A percentile compares a stretch with the other conserved stretches of the same genome.
phyloP scores from a whole-genome alignment of 2,113 vertebrate species.

The Dunckerocampus dactyliophorus region DNA sequence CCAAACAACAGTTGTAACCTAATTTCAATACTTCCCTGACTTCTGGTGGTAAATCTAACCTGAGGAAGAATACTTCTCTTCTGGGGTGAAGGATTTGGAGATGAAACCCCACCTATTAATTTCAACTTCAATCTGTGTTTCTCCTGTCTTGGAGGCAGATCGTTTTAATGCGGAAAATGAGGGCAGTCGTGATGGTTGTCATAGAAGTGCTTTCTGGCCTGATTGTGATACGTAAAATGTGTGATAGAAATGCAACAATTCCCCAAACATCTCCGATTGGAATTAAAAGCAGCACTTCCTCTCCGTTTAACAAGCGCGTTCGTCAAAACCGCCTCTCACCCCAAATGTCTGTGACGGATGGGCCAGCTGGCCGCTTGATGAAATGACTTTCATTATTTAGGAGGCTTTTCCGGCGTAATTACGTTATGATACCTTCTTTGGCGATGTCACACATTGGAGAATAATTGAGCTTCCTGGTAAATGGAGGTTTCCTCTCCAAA shows the following conservation, averaged over 20 bases:
- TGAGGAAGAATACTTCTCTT: constrained; percentile 16
- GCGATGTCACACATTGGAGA: not conserved
- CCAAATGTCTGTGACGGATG: constrained; percentile 10
- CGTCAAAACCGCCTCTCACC: constrained; percentile 16
- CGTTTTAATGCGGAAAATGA: constrained; percentile 20
- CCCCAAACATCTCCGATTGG: constrained; percentile 11
- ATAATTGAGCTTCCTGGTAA: not conserved
- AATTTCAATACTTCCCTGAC: constrained; percentile 13
- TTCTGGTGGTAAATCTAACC: constrained; percentile 1
- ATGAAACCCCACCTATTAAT: constrained; percentile 29
- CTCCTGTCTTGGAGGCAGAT: constrained; percentile 30
- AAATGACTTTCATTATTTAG: constrained; percentile 1
- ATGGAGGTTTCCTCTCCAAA: not conserved
- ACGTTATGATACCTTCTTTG: not conserved
- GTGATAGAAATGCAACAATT: constrained; percentile 15
- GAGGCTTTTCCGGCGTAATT: constrained; percentile 1
- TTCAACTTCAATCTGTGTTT: constrained; percentile 27
- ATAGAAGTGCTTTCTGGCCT: constrained; percentile 32
- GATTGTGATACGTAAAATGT: constrained; percentile 28
- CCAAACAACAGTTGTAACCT: not conserved
- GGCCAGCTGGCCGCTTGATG: constrained; percentile 17
- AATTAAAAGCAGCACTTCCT: constrained; percentile 19
- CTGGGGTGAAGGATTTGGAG: constrained; percentile 32
- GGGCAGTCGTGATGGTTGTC: constrained; percentile 43
- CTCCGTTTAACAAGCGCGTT: constrained; percentile 22